Base-by-base conservation (phyloP, 2,113 vertebrate genomes). In the Nothoprocta pentlandii region DNA sequence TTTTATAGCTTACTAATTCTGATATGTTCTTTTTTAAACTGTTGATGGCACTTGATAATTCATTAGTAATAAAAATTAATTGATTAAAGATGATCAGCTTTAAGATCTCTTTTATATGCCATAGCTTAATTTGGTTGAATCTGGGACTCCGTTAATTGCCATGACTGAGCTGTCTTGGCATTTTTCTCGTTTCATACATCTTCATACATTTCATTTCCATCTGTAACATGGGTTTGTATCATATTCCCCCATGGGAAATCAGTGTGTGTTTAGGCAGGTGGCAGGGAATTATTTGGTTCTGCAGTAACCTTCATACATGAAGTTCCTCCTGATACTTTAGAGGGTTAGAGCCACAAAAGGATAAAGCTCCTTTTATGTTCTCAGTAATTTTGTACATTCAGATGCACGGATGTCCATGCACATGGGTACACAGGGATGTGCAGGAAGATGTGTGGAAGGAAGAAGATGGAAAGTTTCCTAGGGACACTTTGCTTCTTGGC, bases 31-130 rank as follows among this genome's bases (percentile, higher is more conserved):
- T 92, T 87, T 86, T 73, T 16, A 83, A 91, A 90, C 56, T 93
- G 92, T 91, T 95, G 80, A 71, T 95, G 91, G 66, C 77, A 92
- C 85, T 95, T 90, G 90, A 95, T 86, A 92, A 93, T 95, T 96
- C 88, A 94, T 94, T 93, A 92, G 70, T 92, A 70, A 69, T 89
- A 95, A 95, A 96, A 92, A 73, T 0, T 5, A 92, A 77, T 89
- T 94, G 93, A 94, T 96, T 95, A 93, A 92, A 89, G 77, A 90
- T 2, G 30, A 85, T 90, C 94, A 92, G 66, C 47, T 85, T 88
- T 88, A 86, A 95, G 85, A 90, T 64, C 76, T 84, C 53, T 93
- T 87, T 73, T 77, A 59, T 90, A 62, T 87, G 92, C 70, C 59
- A 34, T 90, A 83, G 74, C 80, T 95, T 85, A 76, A 76, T 73